Evolutionary conservation across 2,113 vertebrate genomes (phyloP).

Genomic region (Hepsetus odoe): DNA sequence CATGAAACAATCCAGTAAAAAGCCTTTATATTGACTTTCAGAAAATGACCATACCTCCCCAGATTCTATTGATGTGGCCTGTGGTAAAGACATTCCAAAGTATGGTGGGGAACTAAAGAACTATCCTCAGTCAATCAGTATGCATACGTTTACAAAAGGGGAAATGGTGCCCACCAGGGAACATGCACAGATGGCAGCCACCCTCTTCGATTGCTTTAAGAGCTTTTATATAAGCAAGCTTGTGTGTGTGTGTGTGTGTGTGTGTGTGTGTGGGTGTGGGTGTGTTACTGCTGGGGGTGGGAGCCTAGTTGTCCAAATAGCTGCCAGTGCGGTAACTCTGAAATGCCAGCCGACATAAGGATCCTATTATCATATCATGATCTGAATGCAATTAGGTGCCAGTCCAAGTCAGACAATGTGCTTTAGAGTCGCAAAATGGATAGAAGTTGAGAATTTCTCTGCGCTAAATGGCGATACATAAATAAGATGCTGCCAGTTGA

Average conservation of each 20-base stretch:
- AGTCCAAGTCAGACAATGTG: slow-evolving; percentile 10
- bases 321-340: slow-evolving; percentile 32
- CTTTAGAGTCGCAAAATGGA: not conserved
- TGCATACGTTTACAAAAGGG: slow-evolving; percentile 35
- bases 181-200: slow-evolving; percentile 29
- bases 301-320: slow-evolving; percentile 25
- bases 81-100: slow-evolving; percentile 53
- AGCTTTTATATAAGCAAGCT: slow-evolving; percentile 15
- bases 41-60: not conserved
- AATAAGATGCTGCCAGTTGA: not conserved
- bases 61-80: slow-evolving; percentile 1
- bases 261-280: slow-evolving; percentile 1
- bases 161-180: slow-evolving; percentile 43
- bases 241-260: slow-evolving; percentile 4
- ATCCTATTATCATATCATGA: slow-evolving; percentile 43
- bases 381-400: slow-evolving; percentile 32
- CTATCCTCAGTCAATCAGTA: slow-evolving; percentile 43
- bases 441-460: not conserved
- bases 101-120: slow-evolving; percentile 42
- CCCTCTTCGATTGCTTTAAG: not conserved
- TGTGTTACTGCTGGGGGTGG: not conserved
- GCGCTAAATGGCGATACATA: not conserved
- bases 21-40: not conserved
- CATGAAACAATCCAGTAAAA: not conserved
- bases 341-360: slow-evolving; percentile 41